Evolutionary conservation across 2,797 vertebrate species (phyloP).

Genomic region (Pangasius sanitwongsei): DNA sequence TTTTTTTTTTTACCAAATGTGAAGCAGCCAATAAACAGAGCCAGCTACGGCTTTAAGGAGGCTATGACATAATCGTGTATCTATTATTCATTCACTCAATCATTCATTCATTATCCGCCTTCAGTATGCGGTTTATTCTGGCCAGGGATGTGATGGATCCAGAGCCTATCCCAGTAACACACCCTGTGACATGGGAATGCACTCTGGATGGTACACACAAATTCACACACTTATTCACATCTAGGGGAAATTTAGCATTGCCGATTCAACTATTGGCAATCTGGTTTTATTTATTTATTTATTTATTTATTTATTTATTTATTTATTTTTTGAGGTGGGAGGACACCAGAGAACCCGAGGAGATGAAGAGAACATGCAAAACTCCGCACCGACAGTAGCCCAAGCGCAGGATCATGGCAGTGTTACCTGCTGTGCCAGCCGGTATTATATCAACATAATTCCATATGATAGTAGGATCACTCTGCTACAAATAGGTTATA

Average conservation of each 20-base stretch:
- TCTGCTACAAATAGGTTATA: slow-evolving; percentile 5
- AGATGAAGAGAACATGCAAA: background rate
- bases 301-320: too few species aligned
- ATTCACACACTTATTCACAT: background rate
- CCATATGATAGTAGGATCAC: slow-evolving; percentile 5
- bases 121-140: background rate
- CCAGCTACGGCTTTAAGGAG: background rate
- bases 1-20: too few species aligned
- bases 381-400: background rate
- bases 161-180: background rate
- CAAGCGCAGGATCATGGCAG: background rate
- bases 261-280: background rate
- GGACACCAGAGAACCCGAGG: background rate
- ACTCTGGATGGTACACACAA: background rate
- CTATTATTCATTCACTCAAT: background rate
- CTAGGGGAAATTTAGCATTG: background rate
- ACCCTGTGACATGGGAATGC: background rate
- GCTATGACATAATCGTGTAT: background rate
- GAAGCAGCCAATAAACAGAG: background rate
- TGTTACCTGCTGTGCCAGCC: background rate
- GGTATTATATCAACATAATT: background rate
- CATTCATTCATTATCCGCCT: slow-evolving; percentile 6
- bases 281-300: background rate
- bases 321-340: background rate
- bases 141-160: background rate